Evolutionary conservation across 2,113 vertebrate genomes (phyloP).

Genomic region (Caretta caretta): DNA sequence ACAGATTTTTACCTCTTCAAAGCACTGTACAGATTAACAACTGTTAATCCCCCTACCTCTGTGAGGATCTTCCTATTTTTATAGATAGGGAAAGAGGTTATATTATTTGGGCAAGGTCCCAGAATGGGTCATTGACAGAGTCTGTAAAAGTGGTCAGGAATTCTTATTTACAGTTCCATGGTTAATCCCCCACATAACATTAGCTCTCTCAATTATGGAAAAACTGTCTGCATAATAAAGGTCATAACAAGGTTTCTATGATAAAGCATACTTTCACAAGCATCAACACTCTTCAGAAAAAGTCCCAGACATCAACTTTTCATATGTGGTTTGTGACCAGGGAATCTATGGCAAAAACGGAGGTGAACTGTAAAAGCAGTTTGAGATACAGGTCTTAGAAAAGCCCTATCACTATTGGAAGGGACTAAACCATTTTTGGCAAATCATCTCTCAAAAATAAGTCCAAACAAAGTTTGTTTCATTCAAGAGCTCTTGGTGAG

Average conservation of each 20-base stretch:
- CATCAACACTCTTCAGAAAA: neutral
- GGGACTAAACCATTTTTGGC: neutral
- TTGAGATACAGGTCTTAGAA: slow-evolving; percentile 60
- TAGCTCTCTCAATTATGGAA: neutral
- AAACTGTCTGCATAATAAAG: neutral
- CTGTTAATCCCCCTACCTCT: neutral
- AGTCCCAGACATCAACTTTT: neutral
- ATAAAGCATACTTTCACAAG: neutral
- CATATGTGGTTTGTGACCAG: neutral
- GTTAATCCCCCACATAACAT: neutral
- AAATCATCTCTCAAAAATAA: neutral
- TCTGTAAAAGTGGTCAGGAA: neutral
- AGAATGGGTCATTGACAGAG: neutral
- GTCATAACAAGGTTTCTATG: neutral
- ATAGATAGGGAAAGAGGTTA: neutral
- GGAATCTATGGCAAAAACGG: slow-evolving; percentile 68
- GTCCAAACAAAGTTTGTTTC: neutral
- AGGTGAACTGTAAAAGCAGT: slow-evolving; percentile 54
- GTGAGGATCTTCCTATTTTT: neutral
- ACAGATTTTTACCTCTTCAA: slow-evolving; percentile 37
- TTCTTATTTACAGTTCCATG: neutral
- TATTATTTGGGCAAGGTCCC: neutral
- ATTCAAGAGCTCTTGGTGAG: neutral
- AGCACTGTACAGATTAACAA: slow-evolving; percentile 68
- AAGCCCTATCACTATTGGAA: neutral